These are phyloP conservation scores for Cantharis lateralis DNA, from an alignment of 2,888 invertebrate species.

Conservation along the genomic window DNA sequence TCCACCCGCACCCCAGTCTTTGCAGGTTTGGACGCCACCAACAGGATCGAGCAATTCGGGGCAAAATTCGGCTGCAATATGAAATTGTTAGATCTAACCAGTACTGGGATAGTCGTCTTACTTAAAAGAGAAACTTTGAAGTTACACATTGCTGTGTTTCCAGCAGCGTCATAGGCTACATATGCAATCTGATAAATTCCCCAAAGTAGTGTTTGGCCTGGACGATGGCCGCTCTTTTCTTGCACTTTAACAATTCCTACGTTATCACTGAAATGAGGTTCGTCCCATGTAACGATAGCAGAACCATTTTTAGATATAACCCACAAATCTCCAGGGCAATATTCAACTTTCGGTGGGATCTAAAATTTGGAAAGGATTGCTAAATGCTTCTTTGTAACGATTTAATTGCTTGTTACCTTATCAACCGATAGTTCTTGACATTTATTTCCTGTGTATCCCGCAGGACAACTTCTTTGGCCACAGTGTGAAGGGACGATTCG, in stretches of 20 bases:
- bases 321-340: constrained; percentile 94
- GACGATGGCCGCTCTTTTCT: constrained; percentile 84
- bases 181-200: constrained; percentile 92
- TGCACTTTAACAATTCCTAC: constrained; percentile 78
- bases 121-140: constrained; percentile 89
- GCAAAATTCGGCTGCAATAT: constrained; percentile 84
- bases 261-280: constrained; percentile 89
- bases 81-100: not conserved
- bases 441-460: constrained; percentile 83
- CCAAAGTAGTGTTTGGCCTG: constrained; percentile 88
- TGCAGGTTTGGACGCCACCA: constrained; percentile 89
- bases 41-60: constrained; percentile 86
- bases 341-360: constrained; percentile 82
- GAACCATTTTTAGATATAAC: constrained; percentile 92
- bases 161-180: constrained; percentile 90
- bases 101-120: constrained; percentile 58
- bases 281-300: constrained; percentile 88
- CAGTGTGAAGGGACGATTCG: constrained; percentile 90
- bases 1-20: constrained; percentile 95
- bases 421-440: constrained; percentile 85
- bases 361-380: constrained; percentile 29
- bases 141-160: constrained; percentile 88
- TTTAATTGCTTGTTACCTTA: constrained; percentile 60
- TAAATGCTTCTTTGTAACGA: not conserved
- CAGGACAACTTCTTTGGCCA: constrained; percentile 85